Evolutionary conservation across 2,888 invertebrate species (phyloP).

Genomic region (Cyclophora albipunctata): DNA sequence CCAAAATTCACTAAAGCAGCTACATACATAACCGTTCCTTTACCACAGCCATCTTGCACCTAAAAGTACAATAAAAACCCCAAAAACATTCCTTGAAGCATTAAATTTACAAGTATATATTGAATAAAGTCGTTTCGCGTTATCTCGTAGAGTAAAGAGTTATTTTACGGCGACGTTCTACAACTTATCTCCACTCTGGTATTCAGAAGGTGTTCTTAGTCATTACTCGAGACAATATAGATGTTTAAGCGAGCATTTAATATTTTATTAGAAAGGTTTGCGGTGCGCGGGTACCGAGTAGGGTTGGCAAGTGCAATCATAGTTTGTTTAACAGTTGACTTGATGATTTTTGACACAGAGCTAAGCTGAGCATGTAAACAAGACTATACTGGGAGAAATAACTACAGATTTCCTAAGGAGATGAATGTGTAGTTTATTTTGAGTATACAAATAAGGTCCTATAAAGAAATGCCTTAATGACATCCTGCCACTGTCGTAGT

Average conservation of each 20-base stretch:
- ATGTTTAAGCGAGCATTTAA: conserved; percentile 64
- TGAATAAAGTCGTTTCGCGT: conserved; percentile 8
- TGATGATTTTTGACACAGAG: too few species aligned
- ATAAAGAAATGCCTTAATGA: too few species aligned
- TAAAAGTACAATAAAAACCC: too few species aligned
- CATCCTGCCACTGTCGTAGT: too few species aligned
- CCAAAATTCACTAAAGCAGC: too few species aligned
- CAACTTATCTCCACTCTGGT: conserved; percentile 43
- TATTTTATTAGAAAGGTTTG: conserved; percentile 68
- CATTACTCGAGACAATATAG: conserved; percentile 63
- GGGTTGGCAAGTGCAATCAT: conserved; percentile 26
- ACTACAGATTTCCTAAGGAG: neutral
- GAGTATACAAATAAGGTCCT: neutral
- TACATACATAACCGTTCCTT: too few species aligned
- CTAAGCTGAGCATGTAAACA: too few species aligned
- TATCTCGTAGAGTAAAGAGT: conserved; percentile 20
- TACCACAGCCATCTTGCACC: too few species aligned
- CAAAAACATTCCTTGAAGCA: too few species aligned
- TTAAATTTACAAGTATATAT: conserved; percentile 6
- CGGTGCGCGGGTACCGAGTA: conserved; percentile 30
- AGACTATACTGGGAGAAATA: too few species aligned
- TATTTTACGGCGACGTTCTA: conserved; percentile 11
- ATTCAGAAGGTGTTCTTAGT: conserved; percentile 71
- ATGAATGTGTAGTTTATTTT: neutral
- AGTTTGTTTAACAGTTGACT: too few species aligned